phyloP scores from a whole-genome alignment of 2,113 vertebrate genomes.

The Mustela lutreola region DNA sequence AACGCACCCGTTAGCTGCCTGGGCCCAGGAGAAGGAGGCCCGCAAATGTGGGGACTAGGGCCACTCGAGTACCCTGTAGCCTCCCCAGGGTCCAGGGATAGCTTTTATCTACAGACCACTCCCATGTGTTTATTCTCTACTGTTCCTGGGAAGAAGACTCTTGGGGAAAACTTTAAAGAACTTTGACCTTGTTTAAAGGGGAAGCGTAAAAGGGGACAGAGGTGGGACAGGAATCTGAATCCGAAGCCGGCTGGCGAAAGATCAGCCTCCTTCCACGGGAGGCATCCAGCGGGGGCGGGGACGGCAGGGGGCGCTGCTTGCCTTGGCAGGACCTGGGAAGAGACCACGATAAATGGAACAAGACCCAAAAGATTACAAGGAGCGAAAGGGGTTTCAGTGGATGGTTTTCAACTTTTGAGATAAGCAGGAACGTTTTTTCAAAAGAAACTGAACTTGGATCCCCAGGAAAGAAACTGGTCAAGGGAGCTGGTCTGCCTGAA shows the following conservation, averaged over 20 bases:
- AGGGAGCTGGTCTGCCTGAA: background rate
- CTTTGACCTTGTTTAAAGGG: slow-evolving; percentile 61
- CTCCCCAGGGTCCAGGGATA: background rate
- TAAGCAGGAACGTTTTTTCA: background rate
- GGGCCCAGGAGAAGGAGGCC: background rate
- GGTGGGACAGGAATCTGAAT: background rate
- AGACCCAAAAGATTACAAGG: background rate
- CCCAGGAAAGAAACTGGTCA: background rate
- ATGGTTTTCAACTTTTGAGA: background rate
- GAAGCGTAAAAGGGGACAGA: background rate
- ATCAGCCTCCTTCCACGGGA: background rate
- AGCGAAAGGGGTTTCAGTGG: too few species aligned
- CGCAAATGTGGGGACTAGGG: background rate
- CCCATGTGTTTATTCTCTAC: slow-evolving; percentile 53
- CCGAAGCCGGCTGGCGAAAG: background rate
- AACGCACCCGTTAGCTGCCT: background rate
- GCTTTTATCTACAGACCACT: background rate
- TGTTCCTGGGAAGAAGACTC: background rate
- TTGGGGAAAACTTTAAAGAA: background rate
- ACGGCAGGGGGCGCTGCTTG: background rate
- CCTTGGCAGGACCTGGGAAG: background rate
- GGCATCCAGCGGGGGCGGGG: background rate
- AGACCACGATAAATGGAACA: background rate
- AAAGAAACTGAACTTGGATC: background rate
- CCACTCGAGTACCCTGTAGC: background rate